Base-by-base conservation (phyloP, 2,797 vertebrate species). In the Galaxias olidus region DNA sequence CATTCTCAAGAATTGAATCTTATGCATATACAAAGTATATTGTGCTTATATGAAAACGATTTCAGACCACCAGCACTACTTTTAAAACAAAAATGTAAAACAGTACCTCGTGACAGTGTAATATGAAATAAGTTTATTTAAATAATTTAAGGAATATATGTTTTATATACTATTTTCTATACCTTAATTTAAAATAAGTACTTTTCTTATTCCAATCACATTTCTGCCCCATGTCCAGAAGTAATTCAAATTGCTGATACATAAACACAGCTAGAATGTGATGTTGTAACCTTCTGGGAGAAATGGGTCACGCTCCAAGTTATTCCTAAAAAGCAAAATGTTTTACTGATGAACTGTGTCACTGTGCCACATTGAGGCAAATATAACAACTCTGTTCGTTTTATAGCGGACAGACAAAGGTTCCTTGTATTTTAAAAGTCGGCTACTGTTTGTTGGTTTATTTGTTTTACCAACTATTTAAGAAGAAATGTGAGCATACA, bases 141-240 rank as follows among this genome's bases (percentile, higher is more conserved):
- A 91, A 93, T 92, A 87, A 92, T 93, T 91, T 92, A 92, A 91
- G 89, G 89, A 93, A 90, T 92, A 91, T 93, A 93, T 92, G 91
- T 93, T 93, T 93, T 93, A 91, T 93, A 93, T 89, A 86, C 90
- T 93, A 93, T 93, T 93, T 93, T 93, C 86, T 93, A 93, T 92
- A 93, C 87, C 79, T 92, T 92, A 86, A 90, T 92, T 93, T 90
- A 88, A 92, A 90, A 86, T 73, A 90, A 89, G 77, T 84, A 90
- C 82, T 84, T 91, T 91, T 90, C 87, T 90, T 92, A 92, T 91
- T 87, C 88, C 88, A 85, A 75, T 73, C 82, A 87, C 85, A 84
- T 86, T 90, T 82, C 82, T 87, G 84, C 84, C 80, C 84, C 84
- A 66, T 88, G 83, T 87, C 90, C 84, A 87, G 84, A 87, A 80